phyloP scores from a whole-genome alignment of 2,888 invertebrate species.

The Cynaeus angustus region DNA sequence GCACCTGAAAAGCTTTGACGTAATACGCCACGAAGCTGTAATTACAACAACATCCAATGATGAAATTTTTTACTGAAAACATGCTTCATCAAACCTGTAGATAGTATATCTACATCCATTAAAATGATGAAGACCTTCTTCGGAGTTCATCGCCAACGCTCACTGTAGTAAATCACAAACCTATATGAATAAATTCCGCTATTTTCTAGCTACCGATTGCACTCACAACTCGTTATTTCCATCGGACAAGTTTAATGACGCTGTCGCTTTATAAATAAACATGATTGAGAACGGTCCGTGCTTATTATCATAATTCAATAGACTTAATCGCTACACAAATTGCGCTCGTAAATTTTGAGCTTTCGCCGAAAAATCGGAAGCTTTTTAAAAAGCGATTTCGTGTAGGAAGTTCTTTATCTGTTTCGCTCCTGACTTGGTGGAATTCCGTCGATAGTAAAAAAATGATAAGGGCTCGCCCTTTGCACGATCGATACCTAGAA shows the following conservation, averaged over 20 bases:
- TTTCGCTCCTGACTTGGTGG: constrained; percentile 14
- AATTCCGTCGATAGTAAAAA: constrained; percentile 2
- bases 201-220: constrained; percentile 35
- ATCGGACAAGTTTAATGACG: constrained; percentile 37
- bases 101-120: constrained; percentile 15
- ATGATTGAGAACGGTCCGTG: constrained; percentile 35
- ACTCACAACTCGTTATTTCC: constrained; percentile 39
- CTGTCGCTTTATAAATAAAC: constrained; percentile 43
- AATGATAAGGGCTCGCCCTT: too few species aligned
- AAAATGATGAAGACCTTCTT: constrained; percentile 11
- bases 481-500: too few species aligned
- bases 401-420: constrained; percentile 31
- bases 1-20: constrained; percentile 7
- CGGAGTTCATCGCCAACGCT: constrained; percentile 1
- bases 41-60: constrained; percentile 20
- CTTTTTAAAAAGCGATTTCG: constrained; percentile 32
- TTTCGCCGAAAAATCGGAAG: constrained; percentile 4
- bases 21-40: constrained; percentile 13
- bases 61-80: constrained; percentile 38
- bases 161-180: constrained; percentile 32
- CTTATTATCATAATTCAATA: constrained; percentile 44
- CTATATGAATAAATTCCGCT: constrained; percentile 29
- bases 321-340: constrained; percentile 37
- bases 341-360: constrained; percentile 26
- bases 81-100: constrained; percentile 17